Evolutionary conservation across 1,140 invertebrate species (phyloP).

Genomic region (Drosophila fuyamai): DNA sequence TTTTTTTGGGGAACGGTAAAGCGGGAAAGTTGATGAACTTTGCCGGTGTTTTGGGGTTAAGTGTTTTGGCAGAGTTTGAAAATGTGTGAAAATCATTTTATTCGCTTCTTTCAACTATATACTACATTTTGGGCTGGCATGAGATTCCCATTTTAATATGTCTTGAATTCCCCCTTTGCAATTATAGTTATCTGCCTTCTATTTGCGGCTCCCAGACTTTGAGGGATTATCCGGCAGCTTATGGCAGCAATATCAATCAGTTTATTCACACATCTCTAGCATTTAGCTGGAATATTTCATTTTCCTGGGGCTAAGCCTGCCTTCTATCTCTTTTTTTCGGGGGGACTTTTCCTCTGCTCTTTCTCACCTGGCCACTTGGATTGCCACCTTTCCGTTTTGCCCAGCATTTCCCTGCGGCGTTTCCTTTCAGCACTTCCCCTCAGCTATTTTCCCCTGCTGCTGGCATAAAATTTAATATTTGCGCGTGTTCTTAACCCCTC

Average conservation of each 20-base stretch:
- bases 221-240: slow-evolving; percentile 42
- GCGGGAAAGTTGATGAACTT: slow-evolving; percentile 39
- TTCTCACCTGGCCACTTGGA: slow-evolving; percentile 31
- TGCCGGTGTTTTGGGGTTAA: slow-evolving; percentile 35
- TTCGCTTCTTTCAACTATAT: background rate
- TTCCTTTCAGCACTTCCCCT: slow-evolving; percentile 17
- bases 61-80: slow-evolving; percentile 23
- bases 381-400: slow-evolving; percentile 30
- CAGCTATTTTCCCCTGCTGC: slow-evolving; percentile 31
- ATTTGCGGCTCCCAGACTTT: slow-evolving; percentile 1
- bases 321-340: slow-evolving; percentile 3
- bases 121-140: no score
- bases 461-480: slow-evolving; percentile 79
- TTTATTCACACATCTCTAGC: slow-evolving; percentile 36
- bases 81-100: slow-evolving; percentile 33
- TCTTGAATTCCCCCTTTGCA: slow-evolving; percentile 1
- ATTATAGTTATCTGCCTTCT: slow-evolving; percentile 12
- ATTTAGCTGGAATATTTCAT: slow-evolving; percentile 26
- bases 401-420: slow-evolving; percentile 31
- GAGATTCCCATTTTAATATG: background rate
- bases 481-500: slow-evolving; percentile 69
- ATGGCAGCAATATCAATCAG: slow-evolving; percentile 50
- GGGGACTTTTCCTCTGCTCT: background rate
- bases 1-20: background rate
- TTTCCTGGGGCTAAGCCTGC: slow-evolving; percentile 11